Evolutionary conservation across 2,888 invertebrate species (phyloP).

Genomic region (Yponomeuta malinellus): DNA sequence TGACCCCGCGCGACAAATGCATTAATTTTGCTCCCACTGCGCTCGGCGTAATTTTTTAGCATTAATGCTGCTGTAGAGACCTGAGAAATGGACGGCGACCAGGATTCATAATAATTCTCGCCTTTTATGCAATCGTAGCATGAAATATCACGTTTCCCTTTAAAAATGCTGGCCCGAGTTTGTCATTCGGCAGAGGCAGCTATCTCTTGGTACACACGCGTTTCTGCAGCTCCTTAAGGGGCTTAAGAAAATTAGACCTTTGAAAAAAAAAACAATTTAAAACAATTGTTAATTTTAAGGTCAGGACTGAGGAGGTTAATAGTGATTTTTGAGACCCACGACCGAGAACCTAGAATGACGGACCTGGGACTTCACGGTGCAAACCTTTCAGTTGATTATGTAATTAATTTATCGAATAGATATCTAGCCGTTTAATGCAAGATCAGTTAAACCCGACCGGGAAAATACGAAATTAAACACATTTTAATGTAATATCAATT

Average conservation of each 20-base stretch:
- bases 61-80: constrained; percentile 34
- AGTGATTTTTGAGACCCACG: no score
- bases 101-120: constrained; percentile 28
- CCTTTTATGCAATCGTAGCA: constrained; percentile 16
- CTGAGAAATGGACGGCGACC: constrained; percentile 34
- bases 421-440: no score
- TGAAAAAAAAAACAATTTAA: no score
- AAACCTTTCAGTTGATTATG: no score
- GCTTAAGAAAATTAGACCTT: no score
- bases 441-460: background rate
- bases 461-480: background rate
- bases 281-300: no score
- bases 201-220: no score
- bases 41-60: constrained; percentile 40
- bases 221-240: no score
- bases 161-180: background rate
- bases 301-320: no score
- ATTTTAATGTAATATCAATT: background rate
- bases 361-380: no score
- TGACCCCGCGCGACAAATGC: constrained; percentile 29
- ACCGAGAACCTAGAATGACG: no score
- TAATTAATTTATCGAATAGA: no score
- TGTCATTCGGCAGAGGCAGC: background rate
- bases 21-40: constrained; percentile 35
- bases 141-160: background rate